Evolutionary conservation across 2,888 invertebrate species (phyloP).

Genomic region (Dynastes tityus): DNA sequence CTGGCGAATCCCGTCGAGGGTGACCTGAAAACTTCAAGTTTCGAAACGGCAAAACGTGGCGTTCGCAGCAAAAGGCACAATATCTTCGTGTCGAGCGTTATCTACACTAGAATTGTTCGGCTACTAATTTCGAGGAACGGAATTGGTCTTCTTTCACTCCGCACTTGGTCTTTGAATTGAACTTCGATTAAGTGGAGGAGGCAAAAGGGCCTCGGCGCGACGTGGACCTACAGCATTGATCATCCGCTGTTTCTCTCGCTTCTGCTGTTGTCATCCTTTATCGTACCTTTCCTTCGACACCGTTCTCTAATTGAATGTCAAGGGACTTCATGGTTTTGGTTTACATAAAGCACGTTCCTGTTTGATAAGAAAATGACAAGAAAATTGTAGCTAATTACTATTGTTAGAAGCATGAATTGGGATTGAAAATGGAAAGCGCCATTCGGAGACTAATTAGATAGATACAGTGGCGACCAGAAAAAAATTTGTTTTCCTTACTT

Average conservation of each 20-base stretch:
- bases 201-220: slow-evolving; percentile 3
- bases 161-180: slow-evolving; percentile 11
- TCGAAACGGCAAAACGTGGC: slow-evolving; percentile 15
- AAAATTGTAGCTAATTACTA: slow-evolving; percentile 8
- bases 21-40: slow-evolving; percentile 31
- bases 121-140: slow-evolving; percentile 33
- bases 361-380: neutral
- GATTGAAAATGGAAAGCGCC: slow-evolving; percentile 2
- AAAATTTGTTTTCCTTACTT: too few relatives aligned
- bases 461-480: too few relatives aligned
- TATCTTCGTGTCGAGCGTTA: slow-evolving; percentile 34
- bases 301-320: slow-evolving; percentile 28
- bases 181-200: slow-evolving; percentile 27
- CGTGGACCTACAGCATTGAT: neutral
- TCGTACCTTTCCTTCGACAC: slow-evolving; percentile 5
- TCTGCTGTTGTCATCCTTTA: slow-evolving; percentile 32
- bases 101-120: slow-evolving; percentile 37
- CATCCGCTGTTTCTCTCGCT: neutral
- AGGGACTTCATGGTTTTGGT: slow-evolving; percentile 17
- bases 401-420: neutral
- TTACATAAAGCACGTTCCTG: slow-evolving; percentile 10
- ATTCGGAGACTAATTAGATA: neutral
- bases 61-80: slow-evolving; percentile 29
- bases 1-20: slow-evolving; percentile 13
- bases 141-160: slow-evolving; percentile 31